phyloP scores from a whole-genome alignment of 2,797 vertebrate species.

The Telmatherina bonti region DNA sequence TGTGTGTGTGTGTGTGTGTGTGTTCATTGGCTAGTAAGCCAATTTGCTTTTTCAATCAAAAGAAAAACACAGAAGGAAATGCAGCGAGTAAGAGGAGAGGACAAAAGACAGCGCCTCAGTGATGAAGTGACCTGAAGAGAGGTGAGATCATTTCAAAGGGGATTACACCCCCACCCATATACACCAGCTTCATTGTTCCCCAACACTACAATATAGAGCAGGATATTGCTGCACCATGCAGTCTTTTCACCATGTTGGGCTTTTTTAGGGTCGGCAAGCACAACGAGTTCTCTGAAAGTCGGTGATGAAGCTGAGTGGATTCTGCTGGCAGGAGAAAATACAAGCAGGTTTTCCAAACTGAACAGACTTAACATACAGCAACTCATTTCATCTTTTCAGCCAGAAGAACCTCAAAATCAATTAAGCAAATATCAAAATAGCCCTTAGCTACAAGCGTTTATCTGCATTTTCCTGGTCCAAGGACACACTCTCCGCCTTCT shows the following conservation, averaged over 20 bases:
- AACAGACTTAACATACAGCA: not conserved
- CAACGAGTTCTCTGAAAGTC: slow-evolving; percentile 31
- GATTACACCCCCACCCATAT: slow-evolving; percentile 49
- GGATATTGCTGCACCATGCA: slow-evolving; percentile 69
- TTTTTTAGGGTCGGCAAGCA: slow-evolving; percentile 33
- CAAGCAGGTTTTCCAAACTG: not conserved
- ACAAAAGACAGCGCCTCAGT: slow-evolving; percentile 71
- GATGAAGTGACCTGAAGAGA: slow-evolving; percentile 79
- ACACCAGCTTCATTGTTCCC: slow-evolving; percentile 55
- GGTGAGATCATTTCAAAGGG: slow-evolving; percentile 76
- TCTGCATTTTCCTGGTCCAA: slow-evolving; percentile 14
- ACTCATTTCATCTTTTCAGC: not conserved
- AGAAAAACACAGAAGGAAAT: slow-evolving; percentile 70
- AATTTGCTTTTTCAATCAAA: slow-evolving; percentile 68
- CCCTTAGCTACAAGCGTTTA: too few species aligned
- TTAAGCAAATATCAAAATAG: slow-evolving; percentile 31
- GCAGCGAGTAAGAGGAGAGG: slow-evolving; percentile 47
- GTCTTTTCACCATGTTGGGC: slow-evolving; percentile 63
- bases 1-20: slow-evolving; percentile 25
- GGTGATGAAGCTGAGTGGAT: not conserved
- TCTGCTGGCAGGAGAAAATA: not conserved
- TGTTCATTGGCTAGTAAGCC: slow-evolving; percentile 33
- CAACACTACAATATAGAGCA: slow-evolving; percentile 54
- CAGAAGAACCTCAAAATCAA: slow-evolving; percentile 28
- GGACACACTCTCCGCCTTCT: not conserved